Conservation (phyloP, 2,888 invertebrate genomes). For the Hecatera dysodea region DNA sequence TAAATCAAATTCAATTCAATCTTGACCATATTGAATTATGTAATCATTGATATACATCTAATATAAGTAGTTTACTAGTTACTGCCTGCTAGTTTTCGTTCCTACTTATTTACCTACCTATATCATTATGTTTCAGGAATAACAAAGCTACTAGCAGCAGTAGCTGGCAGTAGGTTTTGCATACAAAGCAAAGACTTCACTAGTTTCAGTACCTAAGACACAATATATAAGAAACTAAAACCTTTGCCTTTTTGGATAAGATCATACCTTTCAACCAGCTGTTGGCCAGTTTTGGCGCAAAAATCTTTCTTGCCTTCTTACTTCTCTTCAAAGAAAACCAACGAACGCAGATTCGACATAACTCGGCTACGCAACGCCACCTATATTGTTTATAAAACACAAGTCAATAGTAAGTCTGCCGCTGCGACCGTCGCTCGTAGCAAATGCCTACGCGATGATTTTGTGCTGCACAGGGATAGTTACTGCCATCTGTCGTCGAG, state of each 20-base stretch:
- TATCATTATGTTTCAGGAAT: background rate
- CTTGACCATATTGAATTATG: conserved; percentile 1
- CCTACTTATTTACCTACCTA: background rate
- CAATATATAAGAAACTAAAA: too few species aligned
- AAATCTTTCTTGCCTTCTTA: background rate
- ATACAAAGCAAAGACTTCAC: background rate
- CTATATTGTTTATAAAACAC: conserved; percentile 45
- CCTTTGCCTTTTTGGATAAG: too few species aligned
- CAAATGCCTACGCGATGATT: background rate
- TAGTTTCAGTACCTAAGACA: background rate
- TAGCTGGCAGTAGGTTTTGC: background rate
- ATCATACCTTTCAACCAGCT: background rate
- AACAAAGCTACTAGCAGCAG: background rate
- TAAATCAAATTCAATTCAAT: conserved; percentile 34
- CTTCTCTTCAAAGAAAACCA: too few species aligned
- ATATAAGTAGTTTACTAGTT: background rate
- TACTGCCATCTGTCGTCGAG: conserved; percentile 77
- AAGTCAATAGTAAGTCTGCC: background rate
- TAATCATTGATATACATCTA: background rate
- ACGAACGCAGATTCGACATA: background rate
- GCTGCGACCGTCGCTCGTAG: conserved; percentile 1
- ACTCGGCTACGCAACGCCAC: conserved; percentile 46
- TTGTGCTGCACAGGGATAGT: background rate
- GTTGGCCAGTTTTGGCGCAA: background rate
- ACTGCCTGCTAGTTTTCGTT: background rate